These are phyloP conservation scores for Cyprinodon diabolis DNA, from an alignment of 2,797 vertebrate genomes.

Conservation along the genomic window DNA sequence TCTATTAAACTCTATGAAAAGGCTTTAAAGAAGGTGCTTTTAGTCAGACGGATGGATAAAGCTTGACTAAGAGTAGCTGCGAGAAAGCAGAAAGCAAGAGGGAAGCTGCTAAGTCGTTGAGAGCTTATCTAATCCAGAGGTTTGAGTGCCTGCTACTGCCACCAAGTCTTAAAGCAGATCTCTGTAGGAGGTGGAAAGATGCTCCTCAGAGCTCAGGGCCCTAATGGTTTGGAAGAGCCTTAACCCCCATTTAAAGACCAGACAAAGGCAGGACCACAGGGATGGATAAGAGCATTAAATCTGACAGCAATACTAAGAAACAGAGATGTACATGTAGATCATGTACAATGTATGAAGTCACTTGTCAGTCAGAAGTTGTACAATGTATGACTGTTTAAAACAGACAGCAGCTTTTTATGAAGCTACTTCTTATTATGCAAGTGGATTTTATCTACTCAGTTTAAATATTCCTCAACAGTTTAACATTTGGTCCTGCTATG, in stretches of 20 bases:
- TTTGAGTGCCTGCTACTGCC: conserved; percentile 63
- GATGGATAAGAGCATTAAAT: conserved; percentile 77
- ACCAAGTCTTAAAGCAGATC: conserved; percentile 73
- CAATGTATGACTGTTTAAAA: not conserved
- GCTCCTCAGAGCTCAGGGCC: conserved; percentile 79
- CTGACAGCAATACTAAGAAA: conserved; percentile 63
- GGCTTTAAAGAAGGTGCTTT: conserved; percentile 51
- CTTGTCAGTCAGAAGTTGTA: conserved; percentile 6
- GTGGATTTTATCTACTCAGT: not conserved
- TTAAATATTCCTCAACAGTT: not conserved
- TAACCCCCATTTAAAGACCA: conserved; percentile 91
- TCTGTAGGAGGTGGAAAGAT: conserved; percentile 74
- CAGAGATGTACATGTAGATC: conserved; percentile 41
- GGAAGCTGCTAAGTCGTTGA: conserved; percentile 49
- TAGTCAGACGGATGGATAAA: conserved; percentile 42
- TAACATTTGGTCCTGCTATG: not conserved
- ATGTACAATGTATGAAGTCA: conserved; percentile 34
- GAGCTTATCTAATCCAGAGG: conserved; percentile 70
- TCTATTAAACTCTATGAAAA: conserved; percentile 38
- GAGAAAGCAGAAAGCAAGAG: conserved; percentile 35
- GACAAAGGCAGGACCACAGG: conserved; percentile 80
- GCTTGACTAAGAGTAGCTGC: conserved; percentile 28
- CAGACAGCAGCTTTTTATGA: not conserved
- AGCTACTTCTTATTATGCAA: not conserved
- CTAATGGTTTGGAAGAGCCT: conserved; percentile 82